A percentile compares a stretch with the other conserved stretches of the same genome.
phyloP scores from a whole-genome alignment of 2,797 vertebrate genomes.

The Gymnoscopelus braueri region DNA sequence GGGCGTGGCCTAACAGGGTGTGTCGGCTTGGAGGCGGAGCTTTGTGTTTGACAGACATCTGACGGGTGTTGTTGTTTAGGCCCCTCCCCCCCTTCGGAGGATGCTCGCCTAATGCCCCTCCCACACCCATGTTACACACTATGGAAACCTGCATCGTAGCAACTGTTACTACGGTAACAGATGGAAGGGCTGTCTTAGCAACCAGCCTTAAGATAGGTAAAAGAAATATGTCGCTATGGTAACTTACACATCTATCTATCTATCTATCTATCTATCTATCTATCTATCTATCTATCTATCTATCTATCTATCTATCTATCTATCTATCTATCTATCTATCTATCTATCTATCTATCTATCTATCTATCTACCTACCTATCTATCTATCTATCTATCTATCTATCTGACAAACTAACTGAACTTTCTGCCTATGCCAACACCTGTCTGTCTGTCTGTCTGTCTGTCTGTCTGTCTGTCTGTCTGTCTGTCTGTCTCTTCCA shows the following conservation, averaged over 20 bases:
- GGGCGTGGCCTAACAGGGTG: constrained; percentile 59
- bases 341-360: not conserved
- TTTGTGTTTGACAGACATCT: constrained; percentile 39
- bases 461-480: too few species aligned
- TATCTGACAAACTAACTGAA: too few species aligned
- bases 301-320: constrained; percentile 25
- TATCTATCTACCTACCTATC: not conserved
- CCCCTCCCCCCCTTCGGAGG: constrained; percentile 47
- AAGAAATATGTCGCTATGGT: constrained; percentile 29
- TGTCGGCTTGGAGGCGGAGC: constrained; percentile 14
- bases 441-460: too few species aligned
- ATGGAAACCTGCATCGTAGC: constrained; percentile 68
- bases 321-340: not conserved
- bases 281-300: constrained; percentile 3
- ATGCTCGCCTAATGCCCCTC: constrained; percentile 33
- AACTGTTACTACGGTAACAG: constrained; percentile 17
- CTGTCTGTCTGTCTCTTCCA: too few species aligned
- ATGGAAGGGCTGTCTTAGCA: too few species aligned
- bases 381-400: too few species aligned
- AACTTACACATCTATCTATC: constrained; percentile 23
- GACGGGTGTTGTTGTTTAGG: constrained; percentile 27
- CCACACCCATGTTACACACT: constrained; percentile 55
- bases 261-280: too few species aligned
- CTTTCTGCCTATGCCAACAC: too few species aligned
- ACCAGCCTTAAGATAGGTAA: too few species aligned